Evolutionary conservation across 1,140 invertebrate genomes (phyloP).

Genomic region (Drosophila willistoni): DNA sequence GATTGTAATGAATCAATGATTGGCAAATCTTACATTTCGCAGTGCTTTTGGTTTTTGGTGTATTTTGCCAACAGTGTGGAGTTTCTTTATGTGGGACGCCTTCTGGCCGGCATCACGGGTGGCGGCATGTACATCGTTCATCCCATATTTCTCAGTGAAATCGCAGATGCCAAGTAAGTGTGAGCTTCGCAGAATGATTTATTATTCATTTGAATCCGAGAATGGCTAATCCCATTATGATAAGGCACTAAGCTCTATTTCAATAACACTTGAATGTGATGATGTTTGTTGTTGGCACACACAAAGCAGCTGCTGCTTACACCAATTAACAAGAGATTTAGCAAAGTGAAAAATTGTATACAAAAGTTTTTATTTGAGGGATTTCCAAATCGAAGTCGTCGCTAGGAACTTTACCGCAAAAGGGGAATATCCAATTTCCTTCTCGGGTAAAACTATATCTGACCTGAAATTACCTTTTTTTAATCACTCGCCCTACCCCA

Average conservation of each 20-base stretch:
- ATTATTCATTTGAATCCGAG: slow-evolving; percentile 9
- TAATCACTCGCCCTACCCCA: no score
- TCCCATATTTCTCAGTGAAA: slow-evolving; percentile 73
- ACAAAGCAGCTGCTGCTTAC: neutral
- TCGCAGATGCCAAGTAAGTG: slow-evolving; percentile 74
- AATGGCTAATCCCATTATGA: slow-evolving; percentile 1
- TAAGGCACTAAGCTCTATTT: slow-evolving; percentile 8
- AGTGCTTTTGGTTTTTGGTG: slow-evolving; percentile 68
- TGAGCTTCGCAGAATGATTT: slow-evolving; percentile 13
- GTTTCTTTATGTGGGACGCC: slow-evolving; percentile 76
- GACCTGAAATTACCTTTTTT: no score
- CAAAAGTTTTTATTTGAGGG: no score
- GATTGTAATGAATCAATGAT: no score
- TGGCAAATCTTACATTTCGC: no score
- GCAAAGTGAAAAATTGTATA: neutral
- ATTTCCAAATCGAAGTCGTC: no score
- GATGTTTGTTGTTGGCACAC: neutral
- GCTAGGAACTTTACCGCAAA: no score
- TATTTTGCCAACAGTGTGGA: slow-evolving; percentile 57
- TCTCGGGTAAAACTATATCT: no score
- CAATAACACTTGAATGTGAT: neutral
- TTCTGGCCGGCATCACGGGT: slow-evolving; percentile 77
- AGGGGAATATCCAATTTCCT: no score
- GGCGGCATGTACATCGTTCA: slow-evolving; percentile 69
- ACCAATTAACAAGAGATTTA: neutral